Conservation (phyloP, 2,797 vertebrate genomes). For the Thripadectes ignobilis region DNA sequence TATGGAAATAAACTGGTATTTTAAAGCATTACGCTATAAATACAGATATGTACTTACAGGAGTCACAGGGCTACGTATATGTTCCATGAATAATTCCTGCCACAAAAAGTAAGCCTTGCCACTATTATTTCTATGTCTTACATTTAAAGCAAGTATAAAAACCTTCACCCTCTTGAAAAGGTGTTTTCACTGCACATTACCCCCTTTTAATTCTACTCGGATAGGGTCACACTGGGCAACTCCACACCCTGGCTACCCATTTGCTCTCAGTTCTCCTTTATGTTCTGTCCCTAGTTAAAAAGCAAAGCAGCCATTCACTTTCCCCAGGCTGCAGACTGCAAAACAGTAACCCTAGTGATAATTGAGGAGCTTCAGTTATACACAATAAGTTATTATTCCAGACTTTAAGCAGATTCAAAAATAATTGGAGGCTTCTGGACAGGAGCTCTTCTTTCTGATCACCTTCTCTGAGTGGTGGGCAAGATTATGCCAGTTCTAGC, state of each 20-base stretch:
- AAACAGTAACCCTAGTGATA: neutral
- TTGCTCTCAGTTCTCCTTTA: neutral
- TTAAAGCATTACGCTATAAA: neutral
- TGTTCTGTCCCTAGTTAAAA: neutral
- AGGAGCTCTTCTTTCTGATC: neutral
- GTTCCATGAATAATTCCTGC: neutral
- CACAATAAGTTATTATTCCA: neutral
- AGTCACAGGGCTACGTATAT: neutral
- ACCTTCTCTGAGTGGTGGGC: neutral
- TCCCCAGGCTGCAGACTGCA: neutral
- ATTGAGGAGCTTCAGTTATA: neutral
- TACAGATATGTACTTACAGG: neutral
- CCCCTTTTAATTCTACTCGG: neutral
- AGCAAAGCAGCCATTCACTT: neutral
- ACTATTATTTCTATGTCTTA: neutral
- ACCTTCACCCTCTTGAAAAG: neutral
- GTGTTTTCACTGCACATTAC: neutral
- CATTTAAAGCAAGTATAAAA: neutral
- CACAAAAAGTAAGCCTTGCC: neutral
- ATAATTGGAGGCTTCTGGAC: constrained; percentile 9
- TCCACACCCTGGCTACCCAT: neutral
- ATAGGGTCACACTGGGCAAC: neutral
- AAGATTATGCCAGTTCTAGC: neutral
- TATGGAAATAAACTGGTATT: neutral
- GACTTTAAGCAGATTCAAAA: neutral